phyloP scores from a whole-genome alignment of 2,797 vertebrate species.

The Fistularia commersonii region DNA sequence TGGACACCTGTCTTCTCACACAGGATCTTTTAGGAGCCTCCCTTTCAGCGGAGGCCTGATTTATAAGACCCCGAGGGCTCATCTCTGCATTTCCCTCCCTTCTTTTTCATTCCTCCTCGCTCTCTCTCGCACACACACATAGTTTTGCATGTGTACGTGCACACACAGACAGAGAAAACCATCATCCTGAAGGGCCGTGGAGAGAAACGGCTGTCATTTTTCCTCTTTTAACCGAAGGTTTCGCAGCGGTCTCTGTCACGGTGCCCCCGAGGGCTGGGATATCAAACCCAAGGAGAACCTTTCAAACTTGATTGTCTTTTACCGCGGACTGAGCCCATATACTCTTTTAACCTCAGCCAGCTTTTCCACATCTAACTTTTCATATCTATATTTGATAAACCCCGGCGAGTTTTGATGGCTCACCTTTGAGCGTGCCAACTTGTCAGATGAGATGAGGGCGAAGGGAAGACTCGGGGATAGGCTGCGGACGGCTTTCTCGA shows the following conservation, averaged over 20 bases:
- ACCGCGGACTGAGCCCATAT: slow-evolving; percentile 60
- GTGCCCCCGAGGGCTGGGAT: slow-evolving; percentile 54
- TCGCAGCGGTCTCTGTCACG: slow-evolving; percentile 60
- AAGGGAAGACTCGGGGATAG: neutral
- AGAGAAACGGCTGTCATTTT: slow-evolving; percentile 69
- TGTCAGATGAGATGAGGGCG: slow-evolving; percentile 42
- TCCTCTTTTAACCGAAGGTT: slow-evolving; percentile 60
- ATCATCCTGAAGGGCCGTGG: slow-evolving; percentile 54
- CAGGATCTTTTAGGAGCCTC: slow-evolving; percentile 49
- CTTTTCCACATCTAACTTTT: slow-evolving; percentile 19
- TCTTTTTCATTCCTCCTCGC: slow-evolving; percentile 27
- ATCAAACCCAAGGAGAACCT: slow-evolving; percentile 67
- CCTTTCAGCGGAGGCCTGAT: slow-evolving; percentile 59
- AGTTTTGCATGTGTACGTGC: slow-evolving; percentile 9
- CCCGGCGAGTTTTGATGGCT: slow-evolving; percentile 54
- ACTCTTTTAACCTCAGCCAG: slow-evolving; percentile 37
- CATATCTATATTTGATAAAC: slow-evolving; percentile 60
- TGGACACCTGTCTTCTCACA: slow-evolving; percentile 71
- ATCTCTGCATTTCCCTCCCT: slow-evolving; percentile 18
- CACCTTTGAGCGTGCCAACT: slow-evolving; percentile 43
- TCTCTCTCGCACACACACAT: slow-evolving; percentile 18
- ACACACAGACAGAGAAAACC: slow-evolving; percentile 18
- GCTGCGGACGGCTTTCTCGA: slow-evolving; percentile 1
- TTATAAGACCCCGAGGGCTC: slow-evolving; percentile 66
- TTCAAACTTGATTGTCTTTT: slow-evolving; percentile 71